Evolutionary conservation across 2,797 vertebrate species (phyloP).

Genomic region (Bradypodion ventrale): DNA sequence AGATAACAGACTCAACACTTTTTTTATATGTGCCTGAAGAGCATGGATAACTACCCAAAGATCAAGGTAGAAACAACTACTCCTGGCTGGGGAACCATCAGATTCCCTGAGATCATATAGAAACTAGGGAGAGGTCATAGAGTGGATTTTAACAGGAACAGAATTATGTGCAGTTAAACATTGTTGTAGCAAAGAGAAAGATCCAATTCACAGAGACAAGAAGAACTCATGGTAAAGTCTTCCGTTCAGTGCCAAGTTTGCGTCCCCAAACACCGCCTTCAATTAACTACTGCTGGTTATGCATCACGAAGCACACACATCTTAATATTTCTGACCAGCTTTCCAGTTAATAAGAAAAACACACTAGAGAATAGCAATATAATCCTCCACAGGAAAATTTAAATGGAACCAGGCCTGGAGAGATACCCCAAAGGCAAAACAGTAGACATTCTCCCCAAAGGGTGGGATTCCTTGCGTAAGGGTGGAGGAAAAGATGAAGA

Average conservation of each 20-base stretch:
- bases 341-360: neutral
- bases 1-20: conserved; percentile 11
- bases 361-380: neutral
- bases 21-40: neutral
- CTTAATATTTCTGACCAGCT: neutral
- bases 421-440: neutral
- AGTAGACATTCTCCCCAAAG: neutral
- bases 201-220: neutral
- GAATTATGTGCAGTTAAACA: neutral
- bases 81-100: neutral
- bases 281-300: neutral
- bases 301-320: neutral
- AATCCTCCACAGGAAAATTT: neutral
- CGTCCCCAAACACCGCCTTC: neutral
- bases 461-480: neutral
- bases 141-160: no score
- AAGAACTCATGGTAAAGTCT: neutral
- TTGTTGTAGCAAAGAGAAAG: neutral
- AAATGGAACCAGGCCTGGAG: neutral
- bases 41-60: neutral
- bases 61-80: neutral
- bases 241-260: neutral
- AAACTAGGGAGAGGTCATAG: neutral
- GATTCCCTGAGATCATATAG: neutral
- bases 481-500: neutral